phyloP scores from a whole-genome alignment of 2,888 invertebrate genomes.

The Morinoia aosen region DNA sequence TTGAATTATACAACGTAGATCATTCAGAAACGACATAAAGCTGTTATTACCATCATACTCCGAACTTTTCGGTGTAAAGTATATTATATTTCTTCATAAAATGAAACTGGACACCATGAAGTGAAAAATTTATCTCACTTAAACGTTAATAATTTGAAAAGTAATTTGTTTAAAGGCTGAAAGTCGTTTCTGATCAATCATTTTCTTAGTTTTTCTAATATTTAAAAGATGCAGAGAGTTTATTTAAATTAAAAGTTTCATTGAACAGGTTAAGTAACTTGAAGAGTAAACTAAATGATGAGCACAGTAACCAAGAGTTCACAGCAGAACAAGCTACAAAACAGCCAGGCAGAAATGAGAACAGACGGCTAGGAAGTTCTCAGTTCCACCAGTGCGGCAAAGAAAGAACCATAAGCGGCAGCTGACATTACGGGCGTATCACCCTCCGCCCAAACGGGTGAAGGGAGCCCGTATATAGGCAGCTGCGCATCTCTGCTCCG shows the following conservation, averaged over 20 bases:
- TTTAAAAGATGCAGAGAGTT: background rate
- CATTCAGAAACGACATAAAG: background rate
- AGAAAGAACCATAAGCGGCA: background rate
- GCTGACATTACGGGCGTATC: background rate
- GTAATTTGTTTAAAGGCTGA: background rate
- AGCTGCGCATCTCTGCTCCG: background rate
- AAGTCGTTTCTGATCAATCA: background rate
- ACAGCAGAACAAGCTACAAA: background rate
- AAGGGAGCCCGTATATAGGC: background rate
- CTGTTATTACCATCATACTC: background rate
- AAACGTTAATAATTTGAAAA: background rate
- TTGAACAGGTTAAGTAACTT: background rate
- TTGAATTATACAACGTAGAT: background rate
- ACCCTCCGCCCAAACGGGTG: background rate
- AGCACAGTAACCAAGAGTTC: background rate
- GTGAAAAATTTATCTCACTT: background rate
- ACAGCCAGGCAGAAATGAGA: background rate
- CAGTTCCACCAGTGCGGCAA: background rate
- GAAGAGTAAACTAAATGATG: background rate
- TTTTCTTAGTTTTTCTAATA: background rate
- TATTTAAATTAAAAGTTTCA: slow-evolving; percentile 21
- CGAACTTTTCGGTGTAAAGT: background rate
- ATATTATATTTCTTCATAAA: background rate
- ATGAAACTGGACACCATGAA: background rate
- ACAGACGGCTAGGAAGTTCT: background rate